A percentile compares a stretch with the other conserved stretches of the same genome.
These are phyloP conservation scores for Glareola pratincola DNA, from an alignment of 2,113 vertebrate species.

Conservation along the genomic window DNA sequence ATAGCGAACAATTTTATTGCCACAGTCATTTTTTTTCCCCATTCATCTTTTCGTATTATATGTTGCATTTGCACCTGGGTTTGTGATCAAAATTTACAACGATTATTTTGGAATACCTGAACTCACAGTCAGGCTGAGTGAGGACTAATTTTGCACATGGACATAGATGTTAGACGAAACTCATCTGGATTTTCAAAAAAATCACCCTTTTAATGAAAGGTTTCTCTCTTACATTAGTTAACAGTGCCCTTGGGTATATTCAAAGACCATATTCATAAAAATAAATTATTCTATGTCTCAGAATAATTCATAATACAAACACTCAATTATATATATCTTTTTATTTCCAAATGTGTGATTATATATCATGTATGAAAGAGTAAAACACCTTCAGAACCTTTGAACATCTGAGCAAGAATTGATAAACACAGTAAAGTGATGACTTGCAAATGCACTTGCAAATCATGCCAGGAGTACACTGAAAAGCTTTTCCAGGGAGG, in stretches of 20 bases:
- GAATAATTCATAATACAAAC: not conserved
- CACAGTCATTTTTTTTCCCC: not conserved
- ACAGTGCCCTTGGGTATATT: not conserved
- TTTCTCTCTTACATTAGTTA: not conserved
- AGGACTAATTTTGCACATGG: not conserved
- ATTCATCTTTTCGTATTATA: not conserved
- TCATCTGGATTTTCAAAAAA: not conserved
- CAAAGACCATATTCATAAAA: not conserved
- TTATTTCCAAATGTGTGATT: not conserved
- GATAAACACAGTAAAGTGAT: not conserved
- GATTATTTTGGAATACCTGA: not conserved
- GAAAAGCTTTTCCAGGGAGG: not conserved
- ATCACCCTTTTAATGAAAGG: not conserved
- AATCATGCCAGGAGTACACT: not conserved
- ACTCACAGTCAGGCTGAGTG: not conserved
- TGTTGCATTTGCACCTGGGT: not conserved
- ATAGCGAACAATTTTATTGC: not conserved
- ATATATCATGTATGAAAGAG: not conserved
- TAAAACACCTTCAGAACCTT: not conserved
- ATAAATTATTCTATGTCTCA: not conserved
- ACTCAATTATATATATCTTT: not conserved
- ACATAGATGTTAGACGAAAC: not conserved
- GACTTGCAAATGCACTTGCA: not conserved
- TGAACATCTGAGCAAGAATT: not conserved
- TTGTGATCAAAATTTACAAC: not conserved